phyloP scores from a whole-genome alignment of 2,113 vertebrate genomes.

The Menura novaehollandiae region DNA sequence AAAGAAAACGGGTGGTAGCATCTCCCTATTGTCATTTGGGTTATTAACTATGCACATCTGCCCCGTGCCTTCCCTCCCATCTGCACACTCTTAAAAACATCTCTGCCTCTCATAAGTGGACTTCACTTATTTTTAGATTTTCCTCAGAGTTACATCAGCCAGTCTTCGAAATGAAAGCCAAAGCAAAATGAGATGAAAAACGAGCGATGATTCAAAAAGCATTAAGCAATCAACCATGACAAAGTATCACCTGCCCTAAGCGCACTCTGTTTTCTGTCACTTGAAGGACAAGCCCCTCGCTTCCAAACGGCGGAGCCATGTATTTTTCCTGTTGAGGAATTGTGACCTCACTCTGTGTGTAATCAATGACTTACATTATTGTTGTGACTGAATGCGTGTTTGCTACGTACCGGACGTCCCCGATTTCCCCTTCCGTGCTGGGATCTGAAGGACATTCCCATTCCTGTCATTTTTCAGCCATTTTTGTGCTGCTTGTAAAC shows the following conservation, averaged over 20 bases:
- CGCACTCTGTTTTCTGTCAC: background rate
- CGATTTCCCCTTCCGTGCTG: background rate
- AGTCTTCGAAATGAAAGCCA: background rate
- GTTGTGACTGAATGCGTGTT: background rate
- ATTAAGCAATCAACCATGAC: background rate
- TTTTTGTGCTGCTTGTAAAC: background rate
- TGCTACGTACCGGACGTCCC: background rate
- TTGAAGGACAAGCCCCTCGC: background rate
- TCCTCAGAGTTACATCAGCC: background rate
- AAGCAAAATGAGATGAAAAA: background rate
- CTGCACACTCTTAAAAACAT: background rate
- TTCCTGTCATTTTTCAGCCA: accelerated
- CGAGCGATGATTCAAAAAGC: background rate
- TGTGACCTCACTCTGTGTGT: background rate
- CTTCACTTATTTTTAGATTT: conserved; percentile 21
- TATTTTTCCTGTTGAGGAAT: background rate
- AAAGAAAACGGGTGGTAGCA: background rate
- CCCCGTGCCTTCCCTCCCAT: background rate
- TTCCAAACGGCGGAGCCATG: background rate
- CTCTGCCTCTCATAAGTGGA: background rate
- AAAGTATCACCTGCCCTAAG: background rate
- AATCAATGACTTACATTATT: background rate
- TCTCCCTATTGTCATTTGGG: background rate
- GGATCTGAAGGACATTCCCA: background rate
- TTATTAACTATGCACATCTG: background rate